These are phyloP conservation scores for Helicoverpa armigera DNA, from an alignment of 1,140 invertebrate species.

Conservation along the genomic window DNA sequence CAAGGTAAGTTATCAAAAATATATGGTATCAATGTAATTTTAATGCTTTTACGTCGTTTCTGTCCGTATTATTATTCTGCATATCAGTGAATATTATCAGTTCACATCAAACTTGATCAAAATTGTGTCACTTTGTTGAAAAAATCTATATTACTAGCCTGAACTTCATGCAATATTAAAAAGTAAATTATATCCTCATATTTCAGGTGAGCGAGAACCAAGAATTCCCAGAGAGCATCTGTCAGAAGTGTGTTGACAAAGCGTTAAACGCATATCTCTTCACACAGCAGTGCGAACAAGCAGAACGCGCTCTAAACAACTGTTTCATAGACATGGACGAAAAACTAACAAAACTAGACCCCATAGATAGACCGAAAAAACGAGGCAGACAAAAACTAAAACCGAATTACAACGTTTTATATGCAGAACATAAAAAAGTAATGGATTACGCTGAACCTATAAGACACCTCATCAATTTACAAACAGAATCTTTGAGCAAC, in stretches of 20 bases:
- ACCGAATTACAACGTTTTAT: constrained; percentile 72
- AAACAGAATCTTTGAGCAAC: constrained; percentile 55
- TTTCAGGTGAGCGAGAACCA: constrained; percentile 73
- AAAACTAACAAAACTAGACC: constrained; percentile 76
- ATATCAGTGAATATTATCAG: too few species aligned
- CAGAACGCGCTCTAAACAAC: constrained; percentile 74
- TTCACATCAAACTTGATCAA: too few species aligned
- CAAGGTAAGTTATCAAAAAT: constrained; percentile 64
- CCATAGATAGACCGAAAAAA: constrained; percentile 70
- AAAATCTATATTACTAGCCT: too few species aligned
- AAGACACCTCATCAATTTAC: constrained; percentile 72
- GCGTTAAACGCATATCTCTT: constrained; percentile 75
- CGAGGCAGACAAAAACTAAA: constrained; percentile 75
- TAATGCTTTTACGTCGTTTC: too few species aligned
- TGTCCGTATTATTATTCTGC: too few species aligned
- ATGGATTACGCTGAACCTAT: constrained; percentile 79
- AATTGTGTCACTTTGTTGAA: too few species aligned
- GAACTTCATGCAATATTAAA: not conserved
- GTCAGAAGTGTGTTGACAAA: constrained; percentile 70
- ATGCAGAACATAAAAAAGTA: constrained; percentile 71
- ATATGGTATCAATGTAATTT: too few species aligned
- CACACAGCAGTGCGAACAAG: constrained; percentile 75
- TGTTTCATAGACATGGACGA: constrained; percentile 79
- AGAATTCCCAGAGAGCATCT: constrained; percentile 78
- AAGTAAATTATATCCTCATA: not conserved